phyloP scores from a whole-genome alignment of 2,888 invertebrate species.

The Panorpa germanica region DNA sequence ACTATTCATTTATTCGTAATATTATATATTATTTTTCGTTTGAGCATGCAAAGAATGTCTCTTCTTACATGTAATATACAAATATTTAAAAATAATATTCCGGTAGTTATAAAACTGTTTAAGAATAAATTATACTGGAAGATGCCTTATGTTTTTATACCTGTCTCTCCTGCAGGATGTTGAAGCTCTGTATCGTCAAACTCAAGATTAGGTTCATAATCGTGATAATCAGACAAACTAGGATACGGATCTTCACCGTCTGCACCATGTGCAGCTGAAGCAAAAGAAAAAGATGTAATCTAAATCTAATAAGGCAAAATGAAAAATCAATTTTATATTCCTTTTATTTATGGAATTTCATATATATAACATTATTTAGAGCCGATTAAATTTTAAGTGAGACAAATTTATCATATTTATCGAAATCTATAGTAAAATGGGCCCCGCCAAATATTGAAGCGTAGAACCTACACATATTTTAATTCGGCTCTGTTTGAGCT shows the following conservation, averaged over 20 bases:
- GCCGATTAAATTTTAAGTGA: too few relatives aligned
- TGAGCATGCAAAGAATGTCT: background rate
- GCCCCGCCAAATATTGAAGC: too few relatives aligned
- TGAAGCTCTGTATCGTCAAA: constrained; percentile 88
- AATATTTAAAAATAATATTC: constrained; percentile 10
- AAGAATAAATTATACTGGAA: constrained; percentile 2
- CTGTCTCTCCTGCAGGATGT: constrained; percentile 44
- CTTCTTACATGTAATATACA: constrained; percentile 3
- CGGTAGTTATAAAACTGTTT: constrained; percentile 2
- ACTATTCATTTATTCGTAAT: background rate
- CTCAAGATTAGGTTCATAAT: constrained; percentile 88
- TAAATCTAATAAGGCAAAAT: background rate
- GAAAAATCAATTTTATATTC: too few relatives aligned
- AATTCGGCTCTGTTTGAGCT: too few relatives aligned
- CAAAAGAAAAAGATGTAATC: constrained; percentile 9
- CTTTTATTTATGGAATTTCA: background rate
- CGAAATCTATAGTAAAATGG: too few relatives aligned
- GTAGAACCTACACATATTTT: too few relatives aligned
- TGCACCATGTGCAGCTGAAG: constrained; percentile 19
- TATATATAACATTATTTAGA: constrained; percentile 4
- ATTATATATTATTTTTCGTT: background rate
- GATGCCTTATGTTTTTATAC: constrained; percentile 26
- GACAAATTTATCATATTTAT: too few relatives aligned
- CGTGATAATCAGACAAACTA: constrained; percentile 78
- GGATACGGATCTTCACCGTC: constrained; percentile 62